Evolutionary conservation across 2,888 invertebrate genomes (phyloP).

Genomic region (Polymixis flavicincta): DNA sequence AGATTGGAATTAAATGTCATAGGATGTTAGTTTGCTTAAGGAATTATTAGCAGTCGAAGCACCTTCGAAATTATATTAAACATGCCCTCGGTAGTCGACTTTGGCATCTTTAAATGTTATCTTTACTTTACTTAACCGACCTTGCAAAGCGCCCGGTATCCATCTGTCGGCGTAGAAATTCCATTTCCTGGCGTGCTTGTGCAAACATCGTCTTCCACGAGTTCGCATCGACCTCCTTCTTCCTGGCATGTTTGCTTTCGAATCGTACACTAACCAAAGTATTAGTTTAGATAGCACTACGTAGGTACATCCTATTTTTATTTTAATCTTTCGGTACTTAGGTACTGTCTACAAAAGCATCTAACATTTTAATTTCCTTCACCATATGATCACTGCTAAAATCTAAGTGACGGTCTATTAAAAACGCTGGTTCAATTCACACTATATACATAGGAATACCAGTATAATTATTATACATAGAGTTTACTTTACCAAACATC

Average conservation of each 20-base stretch:
- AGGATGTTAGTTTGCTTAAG: neutral
- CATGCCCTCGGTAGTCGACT: neutral
- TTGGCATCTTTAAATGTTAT: conserved; percentile 22
- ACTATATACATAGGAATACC: neutral
- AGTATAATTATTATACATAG: neutral
- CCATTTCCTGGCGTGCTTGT: conserved; percentile 72
- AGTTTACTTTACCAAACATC: neutral
- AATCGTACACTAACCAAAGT: conserved; percentile 45
- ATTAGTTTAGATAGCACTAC: conserved; percentile 2
- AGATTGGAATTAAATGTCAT: neutral
- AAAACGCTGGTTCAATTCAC: neutral
- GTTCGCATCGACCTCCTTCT: conserved; percentile 43
- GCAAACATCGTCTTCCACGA: conserved; percentile 65
- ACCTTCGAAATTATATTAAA: conserved; percentile 2
- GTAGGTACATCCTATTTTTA: neutral
- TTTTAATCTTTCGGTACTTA: neutral
- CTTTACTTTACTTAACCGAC: conserved; percentile 29
- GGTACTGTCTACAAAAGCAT: neutral
- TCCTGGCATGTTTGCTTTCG: conserved; percentile 46
- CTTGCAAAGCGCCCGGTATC: conserved; percentile 37
- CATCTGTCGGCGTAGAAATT: conserved; percentile 68
- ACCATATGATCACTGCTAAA: neutral
- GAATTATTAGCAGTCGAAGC: neutral
- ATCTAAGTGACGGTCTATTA: neutral
- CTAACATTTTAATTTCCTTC: neutral